These are phyloP conservation scores for Drosophila sechellia DNA, from an alignment of 1,140 invertebrate species.

Conservation along the genomic window DNA sequence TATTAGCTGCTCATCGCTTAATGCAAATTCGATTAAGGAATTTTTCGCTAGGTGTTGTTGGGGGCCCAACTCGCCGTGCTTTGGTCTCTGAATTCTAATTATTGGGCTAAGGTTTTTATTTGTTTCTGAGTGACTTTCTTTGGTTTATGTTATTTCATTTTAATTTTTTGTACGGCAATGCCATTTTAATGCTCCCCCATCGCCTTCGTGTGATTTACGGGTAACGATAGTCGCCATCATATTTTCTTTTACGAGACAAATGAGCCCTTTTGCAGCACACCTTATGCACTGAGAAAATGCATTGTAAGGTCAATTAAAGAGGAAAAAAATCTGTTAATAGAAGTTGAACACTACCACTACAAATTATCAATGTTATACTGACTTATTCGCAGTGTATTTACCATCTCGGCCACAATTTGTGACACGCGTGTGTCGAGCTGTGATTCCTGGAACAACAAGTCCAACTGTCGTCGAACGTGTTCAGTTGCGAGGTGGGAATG, in stretches of 20 bases:
- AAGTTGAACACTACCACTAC: no score
- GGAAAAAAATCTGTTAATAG: not conserved
- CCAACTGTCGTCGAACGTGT: constrained; percentile 64
- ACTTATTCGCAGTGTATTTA: not conserved
- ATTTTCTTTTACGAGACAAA: constrained; percentile 40
- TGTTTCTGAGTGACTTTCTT: constrained; percentile 24
- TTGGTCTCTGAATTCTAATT: constrained; percentile 16
- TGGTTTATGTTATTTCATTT: constrained; percentile 68
- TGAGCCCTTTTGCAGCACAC: not conserved
- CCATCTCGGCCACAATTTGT: not conserved
- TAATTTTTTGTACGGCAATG: constrained; percentile 51
- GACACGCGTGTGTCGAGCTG: constrained; percentile 68
- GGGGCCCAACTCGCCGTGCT: not conserved
- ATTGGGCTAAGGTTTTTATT: constrained; percentile 11
- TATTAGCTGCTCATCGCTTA: constrained; percentile 80
- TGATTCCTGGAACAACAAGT: constrained; percentile 76
- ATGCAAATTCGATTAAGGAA: constrained; percentile 74
- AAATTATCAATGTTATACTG: no score
- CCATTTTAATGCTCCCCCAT: constrained; percentile 55
- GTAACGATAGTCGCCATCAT: constrained; percentile 48
- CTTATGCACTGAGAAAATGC: not conserved
- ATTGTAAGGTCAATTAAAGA: no score
- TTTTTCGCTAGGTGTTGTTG: constrained; percentile 49
- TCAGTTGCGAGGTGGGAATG: constrained; percentile 34
- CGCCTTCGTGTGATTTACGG: constrained; percentile 58